Evolutionary conservation across 1,140 invertebrate species (phyloP).

Genomic region (Apis cerana): DNA sequence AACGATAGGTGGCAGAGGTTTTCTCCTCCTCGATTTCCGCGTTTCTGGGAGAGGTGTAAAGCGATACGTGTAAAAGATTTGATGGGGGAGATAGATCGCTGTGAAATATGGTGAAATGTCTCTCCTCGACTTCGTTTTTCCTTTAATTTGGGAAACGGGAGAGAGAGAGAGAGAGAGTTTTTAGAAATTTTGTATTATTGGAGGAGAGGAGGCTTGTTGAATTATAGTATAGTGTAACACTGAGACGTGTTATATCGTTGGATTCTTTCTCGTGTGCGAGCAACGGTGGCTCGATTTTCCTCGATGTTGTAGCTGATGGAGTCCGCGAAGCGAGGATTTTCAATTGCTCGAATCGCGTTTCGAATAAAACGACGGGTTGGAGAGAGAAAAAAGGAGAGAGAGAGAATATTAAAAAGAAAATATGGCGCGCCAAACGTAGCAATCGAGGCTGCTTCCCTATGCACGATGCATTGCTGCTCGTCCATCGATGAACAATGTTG

Average conservation of each 20-base stretch:
- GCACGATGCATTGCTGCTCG: neutral
- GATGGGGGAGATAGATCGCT: slow-evolving; percentile 28
- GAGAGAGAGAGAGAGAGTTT: no score
- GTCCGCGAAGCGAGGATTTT: neutral
- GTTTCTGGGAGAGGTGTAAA: no score
- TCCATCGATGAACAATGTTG: slow-evolving; percentile 40
- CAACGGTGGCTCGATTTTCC: neutral
- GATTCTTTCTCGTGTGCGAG: neutral
- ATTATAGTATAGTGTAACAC: no score
- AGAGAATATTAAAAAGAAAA: slow-evolving; percentile 23
- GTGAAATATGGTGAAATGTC: slow-evolving; percentile 15
- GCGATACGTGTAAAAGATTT: slow-evolving; percentile 36
- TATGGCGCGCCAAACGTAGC: slow-evolving; percentile 16
- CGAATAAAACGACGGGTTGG: slow-evolving; percentile 25
- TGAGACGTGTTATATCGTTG: no score
- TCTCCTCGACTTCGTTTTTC: neutral
- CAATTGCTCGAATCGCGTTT: slow-evolving; percentile 34
- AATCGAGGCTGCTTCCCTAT: slow-evolving; percentile 38
- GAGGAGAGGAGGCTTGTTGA: no score
- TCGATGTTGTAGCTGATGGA: slow-evolving; percentile 20
- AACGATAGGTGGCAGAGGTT: no score
- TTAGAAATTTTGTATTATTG: no score
- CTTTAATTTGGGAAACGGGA: no score
- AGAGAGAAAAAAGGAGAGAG: neutral
- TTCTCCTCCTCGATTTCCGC: no score